Base-by-base conservation (phyloP, 2,113 vertebrate genomes). In the Pimephales promelas region DNA sequence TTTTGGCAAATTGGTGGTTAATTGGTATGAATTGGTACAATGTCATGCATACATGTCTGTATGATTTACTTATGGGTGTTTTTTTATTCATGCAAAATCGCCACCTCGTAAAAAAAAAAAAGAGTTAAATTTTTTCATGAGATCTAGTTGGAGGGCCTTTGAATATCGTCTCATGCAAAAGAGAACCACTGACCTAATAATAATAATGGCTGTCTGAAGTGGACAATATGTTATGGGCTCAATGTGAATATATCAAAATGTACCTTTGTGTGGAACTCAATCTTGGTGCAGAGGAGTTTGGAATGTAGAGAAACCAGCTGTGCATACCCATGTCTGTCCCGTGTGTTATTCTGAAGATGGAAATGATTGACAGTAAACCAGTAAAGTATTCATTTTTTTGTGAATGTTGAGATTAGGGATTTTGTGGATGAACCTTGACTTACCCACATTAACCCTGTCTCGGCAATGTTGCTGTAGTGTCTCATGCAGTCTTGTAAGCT, bases 401-500 rank as follows among this genome's bases (percentile, higher is more conserved):
- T 70, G 34, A 40, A 22, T 59, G 5, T n/a, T 40, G 43, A 72
- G 14, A 26, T 45, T 1, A 54, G 18, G 52, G 52, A 54, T 54
- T 54, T 1, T 61, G 31, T 59, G n/a, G 5, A 54, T 45, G 24
- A 49, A 36, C 57, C 49, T 18, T 3, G 24, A 94, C 97, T 95
- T 89, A 99, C 98, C 98, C 98, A 99, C 61, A 97, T 87, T 64
- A 95, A 92, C 4, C 98, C 98, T 0, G 93, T 92, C 90, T 99
- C 98, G 45, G 95, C 92, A n/a, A 99, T 91, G 89, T 94, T 95
- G 88, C 97, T 94, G 88, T 96, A 95, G 88, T 99, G 97, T 82
- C 98, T 94, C 92, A 96, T 96, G 85, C 97, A 99, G 89, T 99
- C 98, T 13, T 99, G 97, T 45, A 99, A 93, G 73, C 96, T 97